Conservation (phyloP, 2,888 invertebrate genomes). For the Blastobasis adustella region DNA sequence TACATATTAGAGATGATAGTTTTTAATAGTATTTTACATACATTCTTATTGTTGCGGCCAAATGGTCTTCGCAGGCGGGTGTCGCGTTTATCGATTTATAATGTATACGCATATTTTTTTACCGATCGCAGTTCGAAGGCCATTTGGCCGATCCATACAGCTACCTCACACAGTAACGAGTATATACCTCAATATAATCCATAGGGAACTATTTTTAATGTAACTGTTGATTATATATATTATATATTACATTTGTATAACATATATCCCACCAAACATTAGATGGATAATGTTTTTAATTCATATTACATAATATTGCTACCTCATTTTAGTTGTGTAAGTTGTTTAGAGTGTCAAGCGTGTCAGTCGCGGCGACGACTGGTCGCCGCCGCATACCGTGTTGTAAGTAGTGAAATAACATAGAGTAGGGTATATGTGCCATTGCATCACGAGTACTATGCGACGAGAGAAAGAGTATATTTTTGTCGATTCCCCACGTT, state of each 20-base stretch:
- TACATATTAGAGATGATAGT: slow-evolving; percentile 19
- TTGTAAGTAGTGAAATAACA: slow-evolving; percentile 5
- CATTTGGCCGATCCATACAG: slow-evolving; percentile 21
- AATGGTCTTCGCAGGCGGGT: slow-evolving; percentile 10
- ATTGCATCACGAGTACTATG: slow-evolving; percentile 15
- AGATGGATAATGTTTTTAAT: slow-evolving; percentile 40
- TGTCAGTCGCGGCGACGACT: too few relatives aligned
- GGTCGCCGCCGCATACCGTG: too few relatives aligned
- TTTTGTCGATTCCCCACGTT: neutral
- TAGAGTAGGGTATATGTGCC: slow-evolving; percentile 19
- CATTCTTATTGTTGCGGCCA: slow-evolving; percentile 19
- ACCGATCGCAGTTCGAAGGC: slow-evolving; percentile 5
- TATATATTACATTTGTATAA: slow-evolving; percentile 37
- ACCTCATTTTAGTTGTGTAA: slow-evolving; percentile 61
- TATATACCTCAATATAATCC: slow-evolving; percentile 64
- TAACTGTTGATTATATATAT: slow-evolving; percentile 40
- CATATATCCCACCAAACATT: slow-evolving; percentile 70
- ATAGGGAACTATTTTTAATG: slow-evolving; percentile 57
- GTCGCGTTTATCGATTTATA: neutral
- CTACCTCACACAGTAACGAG: slow-evolving; percentile 62
- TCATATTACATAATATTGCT: slow-evolving; percentile 64
- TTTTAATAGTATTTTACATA: slow-evolving; percentile 25
- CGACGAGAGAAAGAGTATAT: neutral
- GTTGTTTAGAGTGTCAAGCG: slow-evolving; percentile 21
- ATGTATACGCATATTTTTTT: neutral